Evolutionary conservation across 2,888 invertebrate species (phyloP).

Genomic region (Platycheirus albimanus): DNA sequence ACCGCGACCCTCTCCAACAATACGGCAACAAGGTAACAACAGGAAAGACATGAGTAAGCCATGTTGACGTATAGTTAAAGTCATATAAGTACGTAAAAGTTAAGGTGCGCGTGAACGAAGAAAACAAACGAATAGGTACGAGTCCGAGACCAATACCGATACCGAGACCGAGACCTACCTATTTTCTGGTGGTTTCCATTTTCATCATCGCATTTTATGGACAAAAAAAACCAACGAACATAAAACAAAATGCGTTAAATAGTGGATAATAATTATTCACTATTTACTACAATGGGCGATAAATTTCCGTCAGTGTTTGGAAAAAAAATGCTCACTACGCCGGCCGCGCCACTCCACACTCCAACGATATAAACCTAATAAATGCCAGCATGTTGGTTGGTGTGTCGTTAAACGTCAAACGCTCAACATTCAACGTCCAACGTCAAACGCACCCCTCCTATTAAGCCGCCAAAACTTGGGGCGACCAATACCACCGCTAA

Average conservation of each 20-base stretch:
- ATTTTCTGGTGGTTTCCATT: constrained; percentile 69
- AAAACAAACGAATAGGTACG: constrained; percentile 32
- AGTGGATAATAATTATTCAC: constrained; percentile 74
- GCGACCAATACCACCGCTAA: constrained; percentile 44
- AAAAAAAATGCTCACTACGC: constrained; percentile 45
- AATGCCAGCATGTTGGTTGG: constrained; percentile 53
- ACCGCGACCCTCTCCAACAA: constrained; percentile 32
- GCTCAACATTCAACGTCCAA: constrained; percentile 53
- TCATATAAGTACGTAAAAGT: not conserved
- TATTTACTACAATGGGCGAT: constrained; percentile 74
- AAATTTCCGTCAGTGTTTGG: constrained; percentile 61
- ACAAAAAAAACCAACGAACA: constrained; percentile 70
- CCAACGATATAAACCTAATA: constrained; percentile 65
- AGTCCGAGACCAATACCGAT: no score
- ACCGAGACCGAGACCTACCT: constrained; percentile 63
- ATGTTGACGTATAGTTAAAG: constrained; percentile 21
- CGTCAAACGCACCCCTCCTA: constrained; percentile 12
- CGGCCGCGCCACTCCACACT: no score
- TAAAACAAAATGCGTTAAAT: constrained; percentile 74
- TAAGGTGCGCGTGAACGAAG: constrained; percentile 47
- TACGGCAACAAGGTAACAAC: not conserved
- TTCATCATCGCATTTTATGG: constrained; percentile 67
- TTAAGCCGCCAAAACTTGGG: constrained; percentile 26
- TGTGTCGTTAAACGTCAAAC: constrained; percentile 53
- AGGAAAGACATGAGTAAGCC: constrained; percentile 45